Percentiles rank a stretch among this genome's conserved stretches.
These are phyloP conservation scores for Dendrolimus pini DNA, from an alignment of 2,888 invertebrate genomes.

Conservation along the genomic window DNA sequence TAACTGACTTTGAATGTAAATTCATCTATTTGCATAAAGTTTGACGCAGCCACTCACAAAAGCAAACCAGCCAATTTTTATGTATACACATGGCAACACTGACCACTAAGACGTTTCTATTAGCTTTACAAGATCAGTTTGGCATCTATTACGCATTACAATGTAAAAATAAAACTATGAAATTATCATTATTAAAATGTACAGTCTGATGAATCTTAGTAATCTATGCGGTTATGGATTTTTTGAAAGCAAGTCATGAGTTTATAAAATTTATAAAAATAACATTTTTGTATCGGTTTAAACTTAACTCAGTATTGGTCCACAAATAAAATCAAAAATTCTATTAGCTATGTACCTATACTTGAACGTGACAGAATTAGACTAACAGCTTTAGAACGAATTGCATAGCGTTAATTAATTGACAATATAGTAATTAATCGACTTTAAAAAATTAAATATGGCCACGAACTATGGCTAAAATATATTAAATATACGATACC, in stretches of 20 bases:
- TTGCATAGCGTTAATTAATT: too few relatives aligned
- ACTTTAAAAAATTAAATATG: too few relatives aligned
- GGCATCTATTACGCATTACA: neutral
- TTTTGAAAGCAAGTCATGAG: conserved; percentile 24
- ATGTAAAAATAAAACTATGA: neutral
- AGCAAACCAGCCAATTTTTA: too few relatives aligned
- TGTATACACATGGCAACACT: too few relatives aligned
- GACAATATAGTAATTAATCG: too few relatives aligned
- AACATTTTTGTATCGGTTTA: conserved; percentile 25
- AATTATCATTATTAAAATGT: conserved; percentile 2
- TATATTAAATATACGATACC: too few relatives aligned
- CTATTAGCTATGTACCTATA: conserved; percentile 9
- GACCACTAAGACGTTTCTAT: too few relatives aligned
- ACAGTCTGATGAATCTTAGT: conserved; percentile 3
- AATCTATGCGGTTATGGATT: conserved; percentile 19
- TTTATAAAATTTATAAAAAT: conserved; percentile 29
- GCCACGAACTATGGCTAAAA: too few relatives aligned
- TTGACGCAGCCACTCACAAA: too few relatives aligned
- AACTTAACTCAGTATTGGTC: conserved; percentile 32
- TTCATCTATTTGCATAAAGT: too few relatives aligned
- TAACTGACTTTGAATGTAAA: too few relatives aligned
- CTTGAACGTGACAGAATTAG: too few relatives aligned
- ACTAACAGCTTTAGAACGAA: conserved; percentile 10
- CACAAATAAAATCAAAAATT: conserved; percentile 27
- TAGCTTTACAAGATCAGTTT: neutral